Evolutionary conservation across 2,797 vertebrate species (phyloP).

Genomic region (Hylomyscus alleni): DNA sequence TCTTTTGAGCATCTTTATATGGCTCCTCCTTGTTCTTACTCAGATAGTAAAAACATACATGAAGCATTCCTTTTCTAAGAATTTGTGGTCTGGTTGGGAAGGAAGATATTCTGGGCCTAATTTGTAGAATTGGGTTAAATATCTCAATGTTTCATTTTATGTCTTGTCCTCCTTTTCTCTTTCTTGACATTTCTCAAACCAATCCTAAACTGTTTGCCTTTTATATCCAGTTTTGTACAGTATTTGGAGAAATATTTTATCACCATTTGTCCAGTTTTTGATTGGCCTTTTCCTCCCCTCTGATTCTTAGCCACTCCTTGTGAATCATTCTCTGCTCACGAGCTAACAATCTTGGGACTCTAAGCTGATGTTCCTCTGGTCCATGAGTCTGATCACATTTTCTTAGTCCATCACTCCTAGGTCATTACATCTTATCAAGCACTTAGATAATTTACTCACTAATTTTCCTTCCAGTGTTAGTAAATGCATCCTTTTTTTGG

Average conservation of each 20-base stretch:
- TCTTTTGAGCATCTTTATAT: slow-evolving; percentile 58
- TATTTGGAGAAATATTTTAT: slow-evolving; percentile 94
- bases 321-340: neutral
- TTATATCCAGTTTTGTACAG: slow-evolving; percentile 91
- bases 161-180: slow-evolving; percentile 42
- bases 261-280: slow-evolving; percentile 85
- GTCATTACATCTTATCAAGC: neutral
- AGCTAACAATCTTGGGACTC: no score
- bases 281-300: neutral
- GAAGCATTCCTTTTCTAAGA: slow-evolving; percentile 89
- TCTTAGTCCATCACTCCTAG: neutral
- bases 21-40: slow-evolving; percentile 86
- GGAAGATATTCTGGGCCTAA: slow-evolving; percentile 88
- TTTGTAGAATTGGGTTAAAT: slow-evolving; percentile 90
- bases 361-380: neutral
- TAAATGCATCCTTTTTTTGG: neutral
- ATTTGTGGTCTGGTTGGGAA: slow-evolving; percentile 91
- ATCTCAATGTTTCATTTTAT: slow-evolving; percentile 76
- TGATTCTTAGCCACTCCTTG: neutral
- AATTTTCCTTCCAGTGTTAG: neutral
- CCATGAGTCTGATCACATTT: neutral
- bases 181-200: slow-evolving; percentile 93
- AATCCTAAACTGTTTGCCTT: slow-evolving; percentile 92
- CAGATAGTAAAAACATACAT: slow-evolving; percentile 90
- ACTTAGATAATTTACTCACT: neutral